These are phyloP conservation scores for Hexactinellida sp. DNA, from an alignment of 37 sponge, comb jelly and placozoan genomes.

Conservation along the genomic window DNA sequence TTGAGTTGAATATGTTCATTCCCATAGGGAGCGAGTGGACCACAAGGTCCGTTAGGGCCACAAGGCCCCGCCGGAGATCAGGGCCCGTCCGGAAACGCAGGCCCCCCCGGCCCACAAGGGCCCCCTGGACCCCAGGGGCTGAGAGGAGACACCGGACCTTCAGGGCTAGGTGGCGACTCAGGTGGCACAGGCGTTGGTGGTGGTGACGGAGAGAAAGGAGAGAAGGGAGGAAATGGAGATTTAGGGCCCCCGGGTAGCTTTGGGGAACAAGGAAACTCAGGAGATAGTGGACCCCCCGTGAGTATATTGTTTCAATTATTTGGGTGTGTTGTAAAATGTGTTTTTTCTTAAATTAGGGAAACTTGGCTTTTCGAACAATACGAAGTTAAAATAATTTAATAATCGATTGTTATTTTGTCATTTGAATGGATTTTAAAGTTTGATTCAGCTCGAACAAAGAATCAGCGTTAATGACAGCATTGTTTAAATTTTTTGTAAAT, in stretches of 20 bases:
- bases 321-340: too few species aligned
- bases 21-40: neutral
- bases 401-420: too few species aligned
- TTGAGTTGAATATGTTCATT: too few species aligned
- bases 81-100: neutral
- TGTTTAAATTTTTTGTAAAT: too few species aligned
- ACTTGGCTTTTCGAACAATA: too few species aligned
- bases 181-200: neutral
- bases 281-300: neutral
- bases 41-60: neutral
- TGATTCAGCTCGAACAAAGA: too few species aligned
- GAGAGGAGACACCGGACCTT: constrained; percentile 6
- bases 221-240: neutral
- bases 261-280: neutral
- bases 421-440: too few species aligned
- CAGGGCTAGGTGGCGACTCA: neutral
- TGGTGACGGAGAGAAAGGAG: neutral
- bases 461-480: too few species aligned
- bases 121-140: neutral
- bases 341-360: too few species aligned
- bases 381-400: too few species aligned
- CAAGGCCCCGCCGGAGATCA: neutral
- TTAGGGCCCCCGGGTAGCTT: neutral
- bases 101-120: constrained; percentile 12
- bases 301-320: too few species aligned